These are phyloP conservation scores for Nebria ingens DNA, from an alignment of 1,140 invertebrate genomes.

Conservation along the genomic window DNA sequence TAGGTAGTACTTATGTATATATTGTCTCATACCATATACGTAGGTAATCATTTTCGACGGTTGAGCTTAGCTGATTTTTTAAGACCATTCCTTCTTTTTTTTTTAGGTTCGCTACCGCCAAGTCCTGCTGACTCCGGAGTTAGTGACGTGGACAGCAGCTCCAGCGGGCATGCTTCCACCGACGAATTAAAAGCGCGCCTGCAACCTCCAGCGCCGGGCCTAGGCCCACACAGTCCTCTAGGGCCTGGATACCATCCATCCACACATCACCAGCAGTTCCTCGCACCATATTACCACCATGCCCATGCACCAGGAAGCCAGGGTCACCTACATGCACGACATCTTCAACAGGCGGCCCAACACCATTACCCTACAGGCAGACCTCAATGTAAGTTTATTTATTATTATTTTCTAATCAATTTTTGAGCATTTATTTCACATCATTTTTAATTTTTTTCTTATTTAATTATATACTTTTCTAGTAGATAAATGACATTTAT, in stretches of 20 bases:
- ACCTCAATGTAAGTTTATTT: neutral
- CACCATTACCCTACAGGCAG: neutral
- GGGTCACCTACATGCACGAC: conserved; percentile 16
- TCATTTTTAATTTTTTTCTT: no score
- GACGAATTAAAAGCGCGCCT: conserved; percentile 78
- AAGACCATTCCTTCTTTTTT: conserved; percentile 8
- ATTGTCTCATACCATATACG: no score
- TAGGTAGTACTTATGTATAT: no score
- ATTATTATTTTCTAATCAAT: neutral
- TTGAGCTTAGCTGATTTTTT: conserved; percentile 12
- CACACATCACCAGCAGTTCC: conserved; percentile 22
- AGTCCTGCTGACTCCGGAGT: conserved; percentile 95
- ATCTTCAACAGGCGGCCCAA: neutral
- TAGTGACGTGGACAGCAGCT: conserved; percentile 91
- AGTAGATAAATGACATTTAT: no score
- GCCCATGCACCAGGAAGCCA: conserved; percentile 22
- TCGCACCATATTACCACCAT: conserved; percentile 22
- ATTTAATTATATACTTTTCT: no score
- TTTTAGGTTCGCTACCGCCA: conserved; percentile 80
- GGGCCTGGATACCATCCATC: neutral
- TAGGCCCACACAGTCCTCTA: neutral
- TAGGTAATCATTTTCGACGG: no score
- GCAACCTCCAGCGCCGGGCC: conserved; percentile 23
- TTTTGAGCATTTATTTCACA: no score
- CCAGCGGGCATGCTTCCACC: conserved; percentile 73